phyloP scores from a whole-genome alignment of 2,888 invertebrate species.

The Cosmia trapezina region DNA sequence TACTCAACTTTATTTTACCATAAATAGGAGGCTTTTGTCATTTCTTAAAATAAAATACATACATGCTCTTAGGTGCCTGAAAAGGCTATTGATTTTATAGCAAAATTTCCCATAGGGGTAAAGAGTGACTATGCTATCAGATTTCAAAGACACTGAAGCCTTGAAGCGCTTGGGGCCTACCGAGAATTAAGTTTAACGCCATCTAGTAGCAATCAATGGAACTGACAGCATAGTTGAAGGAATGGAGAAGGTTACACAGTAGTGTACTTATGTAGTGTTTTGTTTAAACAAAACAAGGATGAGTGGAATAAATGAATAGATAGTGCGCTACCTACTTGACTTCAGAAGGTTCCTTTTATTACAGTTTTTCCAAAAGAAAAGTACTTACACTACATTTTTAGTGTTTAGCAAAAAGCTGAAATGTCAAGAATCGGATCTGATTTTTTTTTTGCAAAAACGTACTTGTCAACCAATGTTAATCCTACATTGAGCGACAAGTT shows the following conservation, averaged over 20 bases:
- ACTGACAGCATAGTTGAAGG: slow-evolving; percentile 3
- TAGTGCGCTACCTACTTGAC: too few relatives aligned
- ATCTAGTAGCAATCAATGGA: slow-evolving; percentile 34
- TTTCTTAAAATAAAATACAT: slow-evolving; percentile 4
- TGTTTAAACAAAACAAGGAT: neutral
- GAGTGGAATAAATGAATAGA: neutral
- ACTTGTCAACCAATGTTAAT: too few relatives aligned
- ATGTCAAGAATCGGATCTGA: too few relatives aligned
- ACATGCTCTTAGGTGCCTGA: neutral
- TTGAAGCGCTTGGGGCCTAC: slow-evolving; percentile 6
- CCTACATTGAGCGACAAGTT: too few relatives aligned
- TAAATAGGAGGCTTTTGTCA: neutral
- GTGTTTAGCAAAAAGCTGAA: too few relatives aligned
- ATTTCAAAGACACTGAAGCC: slow-evolving; percentile 35
- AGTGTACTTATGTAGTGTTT: too few relatives aligned
- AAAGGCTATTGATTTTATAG: slow-evolving; percentile 25
- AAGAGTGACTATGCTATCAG: slow-evolving; percentile 26
- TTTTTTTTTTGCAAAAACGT: too few relatives aligned
- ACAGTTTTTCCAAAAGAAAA: too few relatives aligned
- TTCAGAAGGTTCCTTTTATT: too few relatives aligned
- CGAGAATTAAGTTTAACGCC: slow-evolving; percentile 29
- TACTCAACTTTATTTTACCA: neutral
- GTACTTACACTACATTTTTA: too few relatives aligned
- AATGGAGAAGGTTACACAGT: neutral
- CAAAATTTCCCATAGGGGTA: slow-evolving; percentile 28